Evolutionary conservation across 2,113 vertebrate genomes (phyloP).

Genomic region (Etheostoma spectabile): DNA sequence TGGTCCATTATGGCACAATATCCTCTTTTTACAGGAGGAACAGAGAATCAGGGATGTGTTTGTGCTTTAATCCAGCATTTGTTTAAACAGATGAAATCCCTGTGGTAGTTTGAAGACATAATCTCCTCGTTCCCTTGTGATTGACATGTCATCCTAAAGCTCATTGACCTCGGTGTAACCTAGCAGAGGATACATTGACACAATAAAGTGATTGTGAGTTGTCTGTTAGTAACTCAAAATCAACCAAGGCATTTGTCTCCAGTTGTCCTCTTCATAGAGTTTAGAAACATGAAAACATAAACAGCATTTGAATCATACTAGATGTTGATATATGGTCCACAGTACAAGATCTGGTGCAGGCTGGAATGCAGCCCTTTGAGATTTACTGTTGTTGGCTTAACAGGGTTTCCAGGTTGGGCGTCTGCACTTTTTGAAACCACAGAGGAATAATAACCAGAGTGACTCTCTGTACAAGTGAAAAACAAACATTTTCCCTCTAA

Average conservation of each 20-base stretch:
- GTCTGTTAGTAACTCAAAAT: conserved; percentile 3
- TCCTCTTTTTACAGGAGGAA: conserved; percentile 63
- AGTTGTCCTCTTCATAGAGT: conserved; percentile 25
- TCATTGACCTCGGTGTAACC: conserved; percentile 50
- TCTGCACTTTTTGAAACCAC: conserved; percentile 26
- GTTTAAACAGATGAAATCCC: conserved; percentile 78
- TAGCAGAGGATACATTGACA: conserved; percentile 21
- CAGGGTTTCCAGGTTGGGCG: conserved; percentile 47
- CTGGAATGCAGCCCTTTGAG: conserved; percentile 39
- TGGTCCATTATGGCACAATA: conserved; percentile 73
- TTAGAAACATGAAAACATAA: conserved; percentile 36
- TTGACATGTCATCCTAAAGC: conserved; percentile 70
- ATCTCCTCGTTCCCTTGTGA: conserved; percentile 67
- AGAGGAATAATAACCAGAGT: conserved; percentile 38
- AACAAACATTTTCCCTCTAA: conserved; percentile 6
- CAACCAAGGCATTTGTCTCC: neutral
- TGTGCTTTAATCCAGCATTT: conserved; percentile 80
- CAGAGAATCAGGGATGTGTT: conserved; percentile 62
- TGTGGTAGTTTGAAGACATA: conserved; percentile 70
- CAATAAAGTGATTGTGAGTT: neutral
- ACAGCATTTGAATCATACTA: conserved; percentile 12
- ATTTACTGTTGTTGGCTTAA: conserved; percentile 52
- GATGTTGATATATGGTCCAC: conserved; percentile 42
- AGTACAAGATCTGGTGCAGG: conserved; percentile 29
- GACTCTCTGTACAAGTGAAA: neutral